Conservation (phyloP, 2,113 vertebrate genomes). For the Paradoxurus hermaphroditus region DNA sequence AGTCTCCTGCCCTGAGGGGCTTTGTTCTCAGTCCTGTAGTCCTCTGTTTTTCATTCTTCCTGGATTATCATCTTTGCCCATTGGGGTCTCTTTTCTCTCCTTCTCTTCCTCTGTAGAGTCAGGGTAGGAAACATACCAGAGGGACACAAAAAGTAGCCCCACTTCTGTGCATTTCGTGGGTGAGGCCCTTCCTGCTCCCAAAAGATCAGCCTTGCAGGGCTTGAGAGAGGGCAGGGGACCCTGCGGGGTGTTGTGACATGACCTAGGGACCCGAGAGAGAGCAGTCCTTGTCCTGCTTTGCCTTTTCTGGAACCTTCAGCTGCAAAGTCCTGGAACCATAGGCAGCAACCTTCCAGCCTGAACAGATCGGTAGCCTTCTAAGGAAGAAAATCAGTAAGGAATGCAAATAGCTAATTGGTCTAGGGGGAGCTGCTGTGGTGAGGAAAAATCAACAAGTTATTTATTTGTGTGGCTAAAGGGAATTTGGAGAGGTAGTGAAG, state of each 20-base stretch:
- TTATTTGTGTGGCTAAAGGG: slow-evolving; percentile 47
- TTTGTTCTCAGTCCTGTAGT: neutral
- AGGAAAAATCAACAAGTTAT: slow-evolving; percentile 52
- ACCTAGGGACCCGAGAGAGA: neutral
- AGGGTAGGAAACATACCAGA: neutral
- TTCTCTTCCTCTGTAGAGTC: neutral
- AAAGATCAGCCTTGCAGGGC: neutral
- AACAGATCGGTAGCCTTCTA: slow-evolving; percentile 1
- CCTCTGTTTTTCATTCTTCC: neutral
- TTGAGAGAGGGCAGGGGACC: neutral
- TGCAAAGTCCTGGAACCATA: neutral
- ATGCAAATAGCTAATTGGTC: slow-evolving; percentile 54
- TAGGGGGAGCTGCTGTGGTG: slow-evolving; percentile 32
- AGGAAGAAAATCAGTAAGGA: slow-evolving; percentile 20
- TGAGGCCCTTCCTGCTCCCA: neutral
- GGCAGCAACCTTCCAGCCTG: neutral
- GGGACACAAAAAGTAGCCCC: neutral
- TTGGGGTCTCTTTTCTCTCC: neutral
- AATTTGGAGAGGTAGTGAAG: neutral
- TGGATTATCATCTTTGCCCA: neutral
- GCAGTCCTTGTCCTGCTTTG: neutral
- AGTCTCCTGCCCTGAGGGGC: neutral
- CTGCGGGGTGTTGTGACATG: neutral
- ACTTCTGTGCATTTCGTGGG: neutral
- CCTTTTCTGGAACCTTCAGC: neutral